Evolutionary conservation across 1,140 invertebrate genomes (phyloP).

Genomic region (Macrostomum lignano): DNA sequence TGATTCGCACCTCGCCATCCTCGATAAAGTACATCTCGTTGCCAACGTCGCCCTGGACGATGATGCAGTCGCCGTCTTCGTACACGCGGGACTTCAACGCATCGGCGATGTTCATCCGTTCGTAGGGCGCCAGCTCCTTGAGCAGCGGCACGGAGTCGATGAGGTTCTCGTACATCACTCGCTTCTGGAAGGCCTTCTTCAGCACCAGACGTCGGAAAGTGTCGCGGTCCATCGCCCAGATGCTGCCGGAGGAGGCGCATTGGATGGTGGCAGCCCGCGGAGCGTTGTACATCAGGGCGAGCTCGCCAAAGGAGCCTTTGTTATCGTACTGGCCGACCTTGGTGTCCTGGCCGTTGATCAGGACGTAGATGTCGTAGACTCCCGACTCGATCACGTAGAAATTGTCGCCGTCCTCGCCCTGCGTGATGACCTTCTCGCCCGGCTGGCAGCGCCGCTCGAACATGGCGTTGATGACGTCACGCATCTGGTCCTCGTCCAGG

Average conservation of each 20-base stretch:
- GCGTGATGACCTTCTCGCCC: conserved; percentile 64
- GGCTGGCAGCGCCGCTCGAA: conserved; percentile 47
- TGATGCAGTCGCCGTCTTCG: background rate
- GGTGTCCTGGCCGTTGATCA: background rate
- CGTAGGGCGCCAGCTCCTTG: conserved; percentile 3
- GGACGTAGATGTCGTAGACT: background rate
- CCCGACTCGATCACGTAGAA: conserved; percentile 70
- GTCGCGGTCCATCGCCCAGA: conserved; percentile 53
- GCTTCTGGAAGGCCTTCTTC: conserved; percentile 5
- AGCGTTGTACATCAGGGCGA: conserved; percentile 77
- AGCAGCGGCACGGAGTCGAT: conserved; percentile 5
- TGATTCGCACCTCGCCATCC: conserved; percentile 48
- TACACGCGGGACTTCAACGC: background rate
- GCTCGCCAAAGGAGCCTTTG: conserved; percentile 61
- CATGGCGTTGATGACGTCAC: conserved; percentile 76
- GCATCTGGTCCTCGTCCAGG: conserved; percentile 49
- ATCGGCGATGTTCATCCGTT: conserved; percentile 6
- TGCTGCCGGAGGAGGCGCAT: conserved; percentile 40
- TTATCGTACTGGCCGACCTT: conserved; percentile 30
- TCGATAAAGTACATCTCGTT: conserved; percentile 93
- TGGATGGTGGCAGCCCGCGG: conserved; percentile 50
- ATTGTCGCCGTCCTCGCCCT: conserved; percentile 85
- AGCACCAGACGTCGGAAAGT: conserved; percentile 50
- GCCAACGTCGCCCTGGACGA: conserved; percentile 42
- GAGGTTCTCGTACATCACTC: conserved; percentile 2